Evolutionary conservation across 2,797 vertebrate species (phyloP).

Genomic region (Acropternis orthonyx): DNA sequence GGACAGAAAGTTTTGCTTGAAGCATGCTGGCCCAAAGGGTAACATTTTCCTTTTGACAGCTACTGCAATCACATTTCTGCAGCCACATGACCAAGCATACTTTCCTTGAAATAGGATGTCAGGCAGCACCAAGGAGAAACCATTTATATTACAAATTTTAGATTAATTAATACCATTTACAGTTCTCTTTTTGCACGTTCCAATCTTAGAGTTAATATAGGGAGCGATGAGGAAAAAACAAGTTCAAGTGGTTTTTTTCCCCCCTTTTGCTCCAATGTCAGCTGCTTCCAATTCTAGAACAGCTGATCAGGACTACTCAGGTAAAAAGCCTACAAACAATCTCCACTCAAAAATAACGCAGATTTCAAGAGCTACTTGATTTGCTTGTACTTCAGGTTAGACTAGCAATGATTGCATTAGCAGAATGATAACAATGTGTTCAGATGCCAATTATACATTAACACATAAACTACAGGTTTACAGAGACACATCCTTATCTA

Average conservation of each 20-base stretch:
- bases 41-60: not conserved
- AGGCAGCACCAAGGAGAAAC: not conserved
- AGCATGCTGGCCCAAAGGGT: not conserved
- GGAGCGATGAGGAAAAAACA: not conserved
- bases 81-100: not conserved
- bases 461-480: not conserved
- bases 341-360: not conserved
- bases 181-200: not conserved
- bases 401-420: not conserved
- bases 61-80: not conserved
- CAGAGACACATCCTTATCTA: not conserved
- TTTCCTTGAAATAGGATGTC: not conserved
- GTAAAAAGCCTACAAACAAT: not conserved
- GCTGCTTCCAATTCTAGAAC: not conserved
- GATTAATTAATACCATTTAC: not conserved
- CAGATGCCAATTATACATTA: conserved; percentile 4
- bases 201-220: not conserved
- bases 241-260: not conserved
- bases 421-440: not conserved
- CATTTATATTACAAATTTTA: not conserved
- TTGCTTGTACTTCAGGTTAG: conserved; percentile 12
- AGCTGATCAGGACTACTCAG: not conserved
- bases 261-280: not conserved
- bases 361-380: conserved; percentile 16
- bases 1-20: not conserved